phyloP scores from a whole-genome alignment of 2,888 invertebrate genomes.

The Andrena bucephala region DNA sequence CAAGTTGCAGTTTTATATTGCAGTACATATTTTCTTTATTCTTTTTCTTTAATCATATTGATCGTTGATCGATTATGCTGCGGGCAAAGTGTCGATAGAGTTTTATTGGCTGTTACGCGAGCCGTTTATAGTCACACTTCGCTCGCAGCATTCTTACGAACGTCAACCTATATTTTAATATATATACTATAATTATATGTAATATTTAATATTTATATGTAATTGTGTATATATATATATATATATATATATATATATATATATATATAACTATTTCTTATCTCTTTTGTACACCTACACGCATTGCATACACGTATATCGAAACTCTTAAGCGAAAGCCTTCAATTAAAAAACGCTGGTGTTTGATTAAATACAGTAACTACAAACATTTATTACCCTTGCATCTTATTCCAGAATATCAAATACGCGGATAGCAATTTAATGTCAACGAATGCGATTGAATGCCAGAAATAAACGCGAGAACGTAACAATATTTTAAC shows the following conservation, averaged over 20 bases:
- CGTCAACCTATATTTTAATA: slow-evolving; percentile 53
- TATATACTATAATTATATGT: slow-evolving; percentile 54
- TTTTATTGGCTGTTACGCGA: slow-evolving; percentile 15
- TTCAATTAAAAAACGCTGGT: slow-evolving; percentile 58
- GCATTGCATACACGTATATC: slow-evolving; percentile 67
- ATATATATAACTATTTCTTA: slow-evolving; percentile 60
- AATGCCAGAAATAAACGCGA: slow-evolving; percentile 13
- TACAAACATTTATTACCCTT: slow-evolving; percentile 51
- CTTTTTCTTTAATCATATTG: slow-evolving; percentile 32
- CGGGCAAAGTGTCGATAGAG: slow-evolving; percentile 51
- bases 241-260: slow-evolving; percentile 35
- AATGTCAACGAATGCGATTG: slow-evolving; percentile 16
- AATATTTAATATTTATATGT: slow-evolving; percentile 52
- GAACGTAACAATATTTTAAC: neutral
- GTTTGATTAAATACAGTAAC: slow-evolving; percentile 61
- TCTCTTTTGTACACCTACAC: slow-evolving; percentile 76
- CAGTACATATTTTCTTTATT: slow-evolving; percentile 51
- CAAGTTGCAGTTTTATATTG: slow-evolving; percentile 68
- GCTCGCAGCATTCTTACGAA: slow-evolving; percentile 54
- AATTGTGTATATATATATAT: slow-evolving; percentile 45
- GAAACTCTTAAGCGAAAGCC: slow-evolving; percentile 66
- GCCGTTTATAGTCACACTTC: slow-evolving; percentile 42
- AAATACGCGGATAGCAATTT: slow-evolving; percentile 23
- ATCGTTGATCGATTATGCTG: slow-evolving; percentile 50
- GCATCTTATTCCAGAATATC: slow-evolving; percentile 38